Percentiles rank a stretch among this genome's conserved stretches.
These are phyloP conservation scores for Bryconaethiops microstoma DNA, from an alignment of 2,797 vertebrate species.

Conservation along the genomic window DNA sequence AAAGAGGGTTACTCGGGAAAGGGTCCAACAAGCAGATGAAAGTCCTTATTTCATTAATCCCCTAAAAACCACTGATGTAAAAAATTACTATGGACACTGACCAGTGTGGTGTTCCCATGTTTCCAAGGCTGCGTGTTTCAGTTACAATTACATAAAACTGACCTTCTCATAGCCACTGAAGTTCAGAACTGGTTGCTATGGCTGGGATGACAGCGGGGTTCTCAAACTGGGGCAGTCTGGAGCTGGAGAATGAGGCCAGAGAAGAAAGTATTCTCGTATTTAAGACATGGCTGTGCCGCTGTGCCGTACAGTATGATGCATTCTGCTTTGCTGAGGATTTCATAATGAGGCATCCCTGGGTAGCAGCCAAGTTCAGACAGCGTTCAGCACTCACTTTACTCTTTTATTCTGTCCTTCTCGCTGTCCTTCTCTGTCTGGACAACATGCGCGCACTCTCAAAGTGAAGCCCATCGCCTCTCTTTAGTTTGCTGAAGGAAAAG, in stretches of 20 bases:
- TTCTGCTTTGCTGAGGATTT: slow-evolving; percentile 55
- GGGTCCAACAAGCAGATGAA: background rate
- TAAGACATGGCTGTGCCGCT: slow-evolving; percentile 8
- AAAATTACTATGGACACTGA: too few species aligned
- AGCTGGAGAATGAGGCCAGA: slow-evolving; percentile 38
- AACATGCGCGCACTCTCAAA: background rate
- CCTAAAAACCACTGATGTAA: background rate
- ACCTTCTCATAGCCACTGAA: background rate
- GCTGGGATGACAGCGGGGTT: background rate
- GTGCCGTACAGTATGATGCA: slow-evolving; percentile 35
- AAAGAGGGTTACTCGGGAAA: background rate
- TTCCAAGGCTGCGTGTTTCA: too few species aligned
- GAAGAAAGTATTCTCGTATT: slow-evolving; percentile 30
- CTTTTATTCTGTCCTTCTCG: slow-evolving; percentile 1
- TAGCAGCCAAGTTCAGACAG: slow-evolving; percentile 40
- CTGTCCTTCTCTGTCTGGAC: background rate
- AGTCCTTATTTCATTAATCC: background rate
- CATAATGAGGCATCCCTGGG: slow-evolving; percentile 53
- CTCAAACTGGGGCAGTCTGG: slow-evolving; percentile 18
- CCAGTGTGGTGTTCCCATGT: too few species aligned
- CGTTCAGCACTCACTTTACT: background rate
- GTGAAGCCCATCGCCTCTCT: background rate
- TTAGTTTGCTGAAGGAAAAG: slow-evolving; percentile 17
- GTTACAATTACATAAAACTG: background rate
- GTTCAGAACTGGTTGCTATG: background rate